A percentile compares a stretch with the other conserved stretches of the same genome.
Evolutionary conservation across 2,113 vertebrate genomes (phyloP).

Genomic region (Colossoma macropomum): DNA sequence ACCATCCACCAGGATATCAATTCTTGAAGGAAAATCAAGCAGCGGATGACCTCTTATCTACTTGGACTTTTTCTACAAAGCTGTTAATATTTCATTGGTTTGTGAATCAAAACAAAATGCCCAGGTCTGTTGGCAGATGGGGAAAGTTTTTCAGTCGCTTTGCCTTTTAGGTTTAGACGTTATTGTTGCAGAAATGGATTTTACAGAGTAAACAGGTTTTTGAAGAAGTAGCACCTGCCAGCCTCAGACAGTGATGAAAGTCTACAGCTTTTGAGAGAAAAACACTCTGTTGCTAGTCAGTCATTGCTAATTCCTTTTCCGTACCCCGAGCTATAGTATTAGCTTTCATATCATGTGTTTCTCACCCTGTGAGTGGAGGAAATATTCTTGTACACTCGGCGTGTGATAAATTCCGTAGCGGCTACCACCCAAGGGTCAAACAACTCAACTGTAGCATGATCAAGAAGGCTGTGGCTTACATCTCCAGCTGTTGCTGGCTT

Average conservation of each 20-base stretch:
- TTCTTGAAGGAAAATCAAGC: not conserved
- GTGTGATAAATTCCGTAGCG: not conserved
- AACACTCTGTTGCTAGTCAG: not conserved
- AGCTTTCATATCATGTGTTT: not conserved
- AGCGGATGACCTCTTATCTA: not conserved
- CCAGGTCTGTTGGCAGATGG: not conserved
- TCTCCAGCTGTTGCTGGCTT: not conserved
- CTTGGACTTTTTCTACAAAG: not conserved
- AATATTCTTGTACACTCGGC: too few relatives aligned
- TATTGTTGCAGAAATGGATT: not conserved
- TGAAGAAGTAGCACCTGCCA: not conserved
- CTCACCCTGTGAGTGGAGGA: not conserved
- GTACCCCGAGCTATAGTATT: not conserved
- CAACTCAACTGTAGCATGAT: not conserved
- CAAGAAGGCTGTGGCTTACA: not conserved
- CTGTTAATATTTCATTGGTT: not conserved
- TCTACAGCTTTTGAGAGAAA: not conserved
- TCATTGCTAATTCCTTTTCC: not conserved
- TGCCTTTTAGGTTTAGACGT: not conserved
- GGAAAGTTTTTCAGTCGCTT: not conserved
- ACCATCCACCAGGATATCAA: not conserved
- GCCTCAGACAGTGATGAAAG: not conserved
- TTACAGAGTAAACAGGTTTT: not conserved
- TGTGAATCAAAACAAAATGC: not conserved
- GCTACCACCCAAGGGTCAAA: not conserved